These are phyloP conservation scores for Heterotis niloticus DNA, from an alignment of 2,113 vertebrate species.

Conservation along the genomic window DNA sequence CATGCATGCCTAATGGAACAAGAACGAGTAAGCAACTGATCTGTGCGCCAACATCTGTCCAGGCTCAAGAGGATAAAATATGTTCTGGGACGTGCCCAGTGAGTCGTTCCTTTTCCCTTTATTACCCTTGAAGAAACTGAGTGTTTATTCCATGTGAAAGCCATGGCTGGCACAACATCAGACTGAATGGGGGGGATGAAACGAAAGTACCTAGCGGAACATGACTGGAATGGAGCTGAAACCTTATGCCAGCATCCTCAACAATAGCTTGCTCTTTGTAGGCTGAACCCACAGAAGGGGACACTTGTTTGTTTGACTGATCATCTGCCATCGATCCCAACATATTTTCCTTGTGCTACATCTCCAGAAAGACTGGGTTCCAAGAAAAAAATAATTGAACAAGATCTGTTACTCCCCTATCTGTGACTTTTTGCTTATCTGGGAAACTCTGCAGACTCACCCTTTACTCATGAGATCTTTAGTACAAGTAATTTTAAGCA, in stretches of 20 bases:
- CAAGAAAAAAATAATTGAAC: no score
- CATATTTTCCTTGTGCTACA: background rate
- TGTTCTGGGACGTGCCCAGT: background rate
- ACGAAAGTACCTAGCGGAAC: background rate
- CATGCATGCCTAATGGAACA: background rate
- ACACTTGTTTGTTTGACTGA: background rate
- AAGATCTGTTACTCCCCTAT: no score
- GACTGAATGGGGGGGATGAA: background rate
- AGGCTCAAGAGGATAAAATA: background rate
- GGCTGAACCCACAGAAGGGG: background rate
- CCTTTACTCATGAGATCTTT: no score
- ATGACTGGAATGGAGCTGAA: background rate
- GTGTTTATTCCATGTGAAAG: background rate
- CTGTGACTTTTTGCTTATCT: no score
- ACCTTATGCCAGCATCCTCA: background rate
- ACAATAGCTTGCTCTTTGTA: background rate
- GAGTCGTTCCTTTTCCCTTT: background rate
- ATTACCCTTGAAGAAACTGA: background rate
- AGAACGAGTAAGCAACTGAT: background rate
- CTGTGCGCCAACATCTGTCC: background rate
- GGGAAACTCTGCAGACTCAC: no score
- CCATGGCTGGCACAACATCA: background rate
- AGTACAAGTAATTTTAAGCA: no score
- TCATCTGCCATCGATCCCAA: slow-evolving; percentile 5
- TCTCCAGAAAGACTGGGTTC: background rate